Evolutionary conservation across 2,888 invertebrate species (phyloP).

Genomic region (Gastracanthus pulcherrimus): DNA sequence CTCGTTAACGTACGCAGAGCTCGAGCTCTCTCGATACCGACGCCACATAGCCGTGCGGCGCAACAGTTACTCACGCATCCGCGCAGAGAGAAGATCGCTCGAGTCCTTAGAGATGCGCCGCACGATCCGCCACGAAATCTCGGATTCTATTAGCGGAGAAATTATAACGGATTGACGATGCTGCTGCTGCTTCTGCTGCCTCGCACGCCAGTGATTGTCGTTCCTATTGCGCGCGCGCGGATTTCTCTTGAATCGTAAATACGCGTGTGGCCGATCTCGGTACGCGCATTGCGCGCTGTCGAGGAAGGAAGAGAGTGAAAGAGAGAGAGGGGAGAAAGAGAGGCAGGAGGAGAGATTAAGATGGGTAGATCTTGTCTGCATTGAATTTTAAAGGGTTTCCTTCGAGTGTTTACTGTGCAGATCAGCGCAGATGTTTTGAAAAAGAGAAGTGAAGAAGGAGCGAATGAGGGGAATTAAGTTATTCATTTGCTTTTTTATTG

Average conservation of each 20-base stretch:
- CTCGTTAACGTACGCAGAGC: slow-evolving; percentile 50
- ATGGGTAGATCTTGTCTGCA: not conserved
- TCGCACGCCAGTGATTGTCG: no score
- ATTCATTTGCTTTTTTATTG: no score
- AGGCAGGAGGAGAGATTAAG: not conserved
- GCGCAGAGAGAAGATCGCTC: slow-evolving; percentile 39
- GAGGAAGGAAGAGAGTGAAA: not conserved
- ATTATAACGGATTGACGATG: slow-evolving; percentile 76
- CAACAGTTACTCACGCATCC: not conserved
- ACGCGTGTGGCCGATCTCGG: not conserved
- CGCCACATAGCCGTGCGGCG: no score
- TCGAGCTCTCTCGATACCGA: slow-evolving; percentile 33
- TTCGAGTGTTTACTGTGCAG: not conserved
- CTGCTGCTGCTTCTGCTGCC: no score
- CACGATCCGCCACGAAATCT: slow-evolving; percentile 75
- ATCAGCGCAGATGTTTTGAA: not conserved
- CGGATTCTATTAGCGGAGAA: slow-evolving; percentile 77
- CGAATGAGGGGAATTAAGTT: not conserved
- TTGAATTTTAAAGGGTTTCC: slow-evolving; percentile 38
- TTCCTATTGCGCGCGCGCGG: no score
- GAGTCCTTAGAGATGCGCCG: slow-evolving; percentile 68
- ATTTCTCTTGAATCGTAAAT: slow-evolving; percentile 54
- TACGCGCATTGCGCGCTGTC: not conserved
- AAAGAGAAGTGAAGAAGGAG: not conserved
- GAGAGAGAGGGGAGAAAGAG: not conserved